A percentile compares a stretch with the other conserved stretches of the same genome.
Evolutionary conservation across 2,113 vertebrate genomes (phyloP).

Genomic region (Choloepus hoffmanni): DNA sequence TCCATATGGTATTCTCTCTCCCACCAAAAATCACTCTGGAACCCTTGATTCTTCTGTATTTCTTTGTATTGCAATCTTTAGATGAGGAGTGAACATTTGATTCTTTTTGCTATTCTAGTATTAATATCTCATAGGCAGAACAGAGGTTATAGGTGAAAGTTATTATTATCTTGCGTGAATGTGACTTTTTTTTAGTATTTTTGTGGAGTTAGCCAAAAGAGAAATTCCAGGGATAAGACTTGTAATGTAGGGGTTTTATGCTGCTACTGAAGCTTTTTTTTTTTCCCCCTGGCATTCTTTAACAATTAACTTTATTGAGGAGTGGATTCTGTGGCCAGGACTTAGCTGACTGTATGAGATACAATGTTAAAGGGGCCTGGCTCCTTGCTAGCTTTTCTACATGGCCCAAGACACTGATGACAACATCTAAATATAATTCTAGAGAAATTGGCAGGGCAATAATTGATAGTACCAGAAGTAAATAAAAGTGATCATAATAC

Average conservation of each 20-base stretch:
- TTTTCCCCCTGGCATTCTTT: neutral
- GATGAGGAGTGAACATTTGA: slow-evolving; percentile 31
- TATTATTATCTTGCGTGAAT: slow-evolving; percentile 43
- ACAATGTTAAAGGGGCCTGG: neutral
- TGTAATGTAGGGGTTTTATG: neutral
- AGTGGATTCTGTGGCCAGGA: neutral
- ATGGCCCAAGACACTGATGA: neutral
- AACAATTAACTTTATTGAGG: slow-evolving; percentile 43
- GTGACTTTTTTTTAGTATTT: neutral
- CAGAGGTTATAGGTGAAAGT: slow-evolving; percentile 40
- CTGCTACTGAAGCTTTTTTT: neutral
- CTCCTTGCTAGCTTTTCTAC: neutral
- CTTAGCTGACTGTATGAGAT: neutral
- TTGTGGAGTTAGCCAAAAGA: slow-evolving; percentile 26
- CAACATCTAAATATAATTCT: slow-evolving; percentile 55
- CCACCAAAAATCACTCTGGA: slow-evolving; percentile 29
- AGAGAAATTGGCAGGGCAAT: neutral
- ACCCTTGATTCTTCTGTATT: neutral
- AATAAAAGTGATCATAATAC: neutral
- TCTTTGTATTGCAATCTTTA: slow-evolving; percentile 45
- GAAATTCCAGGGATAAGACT: slow-evolving; percentile 1
- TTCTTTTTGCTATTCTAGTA: slow-evolving; percentile 55
- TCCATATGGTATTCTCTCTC: slow-evolving; percentile 60
- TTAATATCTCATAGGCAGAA: neutral
- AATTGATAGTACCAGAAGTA: neutral